Conservation (phyloP, 2,113 vertebrate species). For the Athene cunicularia region DNA sequence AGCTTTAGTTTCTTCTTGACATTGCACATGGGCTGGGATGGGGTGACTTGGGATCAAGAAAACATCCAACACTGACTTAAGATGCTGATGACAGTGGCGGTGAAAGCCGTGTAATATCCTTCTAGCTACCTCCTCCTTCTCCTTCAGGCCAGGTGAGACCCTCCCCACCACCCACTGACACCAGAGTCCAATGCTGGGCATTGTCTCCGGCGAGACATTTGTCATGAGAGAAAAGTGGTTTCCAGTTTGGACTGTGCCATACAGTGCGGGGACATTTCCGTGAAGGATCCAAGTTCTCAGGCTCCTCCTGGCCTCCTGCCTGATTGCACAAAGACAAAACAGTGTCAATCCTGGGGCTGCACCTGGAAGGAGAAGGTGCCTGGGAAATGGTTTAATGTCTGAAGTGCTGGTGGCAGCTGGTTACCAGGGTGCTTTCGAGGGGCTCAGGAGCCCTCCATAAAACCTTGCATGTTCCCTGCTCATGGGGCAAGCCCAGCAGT, state of each 20-base stretch:
- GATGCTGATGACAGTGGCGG: neutral
- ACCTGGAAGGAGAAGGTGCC: neutral
- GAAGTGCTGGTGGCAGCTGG: neutral
- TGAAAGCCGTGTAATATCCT: neutral
- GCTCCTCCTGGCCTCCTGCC: neutral
- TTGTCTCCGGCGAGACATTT: neutral
- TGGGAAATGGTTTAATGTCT: neutral
- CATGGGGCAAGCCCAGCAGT: neutral
- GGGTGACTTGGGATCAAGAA: neutral
- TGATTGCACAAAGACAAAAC: neutral
- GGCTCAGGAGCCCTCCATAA: neutral
- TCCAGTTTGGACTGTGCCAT: neutral
- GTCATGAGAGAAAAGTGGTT: neutral
- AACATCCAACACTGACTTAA: neutral
- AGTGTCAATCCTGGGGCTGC: neutral
- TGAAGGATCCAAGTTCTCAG: neutral
- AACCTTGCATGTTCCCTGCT: neutral
- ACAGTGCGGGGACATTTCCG: neutral
- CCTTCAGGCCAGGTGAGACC: neutral
- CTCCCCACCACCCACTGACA: neutral
- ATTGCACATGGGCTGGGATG: neutral
- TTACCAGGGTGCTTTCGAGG: slow-evolving; percentile 19
- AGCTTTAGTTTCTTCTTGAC: neutral
- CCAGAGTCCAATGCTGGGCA: neutral
- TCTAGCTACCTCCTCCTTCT: slow-evolving; percentile 62